These are phyloP conservation scores for Cylindroiulus punctatus DNA, from an alignment of 2,888 invertebrate genomes.

Conservation along the genomic window DNA sequence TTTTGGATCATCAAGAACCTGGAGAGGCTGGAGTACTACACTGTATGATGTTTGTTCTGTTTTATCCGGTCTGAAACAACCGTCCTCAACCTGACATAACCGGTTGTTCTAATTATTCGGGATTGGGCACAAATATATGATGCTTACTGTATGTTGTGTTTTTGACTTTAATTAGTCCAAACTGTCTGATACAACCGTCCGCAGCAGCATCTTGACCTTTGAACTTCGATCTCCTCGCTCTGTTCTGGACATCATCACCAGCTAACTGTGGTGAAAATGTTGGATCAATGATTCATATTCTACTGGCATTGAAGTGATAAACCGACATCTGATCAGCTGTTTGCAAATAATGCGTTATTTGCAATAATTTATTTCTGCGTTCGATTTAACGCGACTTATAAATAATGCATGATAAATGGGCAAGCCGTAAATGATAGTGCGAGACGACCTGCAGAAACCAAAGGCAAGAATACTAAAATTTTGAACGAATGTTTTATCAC, in stretches of 20 bases:
- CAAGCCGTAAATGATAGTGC: slow-evolving; percentile 10
- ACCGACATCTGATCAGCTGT: neutral
- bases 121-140: no score
- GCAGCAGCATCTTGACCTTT: neutral
- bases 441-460: neutral
- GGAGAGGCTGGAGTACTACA: no score
- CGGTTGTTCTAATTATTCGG: no score
- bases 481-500: neutral
- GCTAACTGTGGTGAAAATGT: neutral
- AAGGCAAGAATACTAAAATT: neutral
- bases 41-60: no score
- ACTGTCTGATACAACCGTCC: neutral
- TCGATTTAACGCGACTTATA: neutral
- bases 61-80: no score
- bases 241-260: no score
- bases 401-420: slow-evolving; percentile 21
- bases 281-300: neutral
- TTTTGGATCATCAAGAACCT: no score
- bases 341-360: neutral
- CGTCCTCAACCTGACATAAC: no score
- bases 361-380: neutral
- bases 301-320: neutral
- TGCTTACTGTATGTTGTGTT: no score
- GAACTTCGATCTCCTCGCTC: neutral
- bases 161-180: neutral